phyloP scores from a whole-genome alignment of 2,797 vertebrate species.

The Anguilla pacifica region DNA sequence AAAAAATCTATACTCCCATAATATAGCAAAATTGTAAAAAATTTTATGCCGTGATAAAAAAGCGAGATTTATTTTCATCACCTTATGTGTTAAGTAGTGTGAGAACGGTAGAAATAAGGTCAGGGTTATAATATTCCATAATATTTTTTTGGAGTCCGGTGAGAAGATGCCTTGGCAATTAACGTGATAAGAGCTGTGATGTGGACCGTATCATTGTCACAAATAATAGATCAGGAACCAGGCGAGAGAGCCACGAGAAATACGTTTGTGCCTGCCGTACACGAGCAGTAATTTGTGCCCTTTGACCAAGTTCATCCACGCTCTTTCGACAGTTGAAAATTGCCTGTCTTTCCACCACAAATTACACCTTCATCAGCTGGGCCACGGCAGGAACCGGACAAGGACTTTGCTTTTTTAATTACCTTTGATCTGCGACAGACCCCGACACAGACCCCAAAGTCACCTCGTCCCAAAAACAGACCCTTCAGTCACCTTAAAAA shows the following conservation, averaged over 20 bases:
- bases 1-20: neutral
- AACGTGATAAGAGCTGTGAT: conserved; percentile 32
- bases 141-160: conserved; percentile 20
- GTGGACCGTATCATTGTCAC: conserved; percentile 35
- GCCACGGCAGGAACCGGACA: conserved; percentile 29
- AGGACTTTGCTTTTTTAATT: conserved; percentile 36
- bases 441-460: conserved; percentile 35
- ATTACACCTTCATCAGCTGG: conserved; percentile 42
- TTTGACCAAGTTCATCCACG: conserved; percentile 42
- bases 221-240: conserved; percentile 30
- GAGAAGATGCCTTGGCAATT: conserved; percentile 32
- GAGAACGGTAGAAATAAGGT: conserved; percentile 15
- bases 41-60: neutral
- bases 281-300: conserved; percentile 37
- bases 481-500: conserved; percentile 29
- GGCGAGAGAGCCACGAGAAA: conserved; percentile 26
- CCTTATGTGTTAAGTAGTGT: conserved; percentile 12
- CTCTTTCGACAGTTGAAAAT: conserved; percentile 39
- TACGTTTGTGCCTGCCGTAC: conserved; percentile 24
- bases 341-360: conserved; percentile 36
- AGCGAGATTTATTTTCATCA: conserved; percentile 1
- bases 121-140: conserved; percentile 21
- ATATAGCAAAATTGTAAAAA: neutral
- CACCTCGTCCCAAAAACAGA: conserved; percentile 37
- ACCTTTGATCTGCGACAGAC: conserved; percentile 36